These are phyloP conservation scores for Epinephelus malabaricus DNA, from an alignment of 2,797 vertebrate genomes.

Conservation along the genomic window DNA sequence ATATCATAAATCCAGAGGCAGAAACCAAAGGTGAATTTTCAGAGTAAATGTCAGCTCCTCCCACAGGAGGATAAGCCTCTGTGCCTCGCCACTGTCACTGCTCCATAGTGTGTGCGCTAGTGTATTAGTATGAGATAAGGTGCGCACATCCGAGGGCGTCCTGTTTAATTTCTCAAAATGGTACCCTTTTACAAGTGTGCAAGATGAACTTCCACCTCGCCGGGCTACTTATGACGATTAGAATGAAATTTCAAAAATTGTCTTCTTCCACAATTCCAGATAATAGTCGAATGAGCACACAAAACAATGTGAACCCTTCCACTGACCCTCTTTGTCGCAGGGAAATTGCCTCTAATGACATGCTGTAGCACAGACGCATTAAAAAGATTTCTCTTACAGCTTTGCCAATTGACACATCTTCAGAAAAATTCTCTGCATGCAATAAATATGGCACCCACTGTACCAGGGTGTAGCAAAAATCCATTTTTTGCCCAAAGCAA, in stretches of 20 bases:
- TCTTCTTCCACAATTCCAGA: constrained; percentile 70
- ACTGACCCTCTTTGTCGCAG: constrained; percentile 79
- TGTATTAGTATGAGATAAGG: constrained; percentile 67
- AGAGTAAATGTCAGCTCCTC: constrained; percentile 80
- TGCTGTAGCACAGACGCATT: constrained; percentile 63
- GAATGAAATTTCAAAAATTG: constrained; percentile 72
- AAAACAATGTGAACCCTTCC: constrained; percentile 71
- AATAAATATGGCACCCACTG: constrained; percentile 57
- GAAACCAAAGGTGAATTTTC: constrained; percentile 76
- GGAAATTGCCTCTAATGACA: constrained; percentile 83
- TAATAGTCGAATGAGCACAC: constrained; percentile 75
- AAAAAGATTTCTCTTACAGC: constrained; percentile 70
- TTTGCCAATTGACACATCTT: constrained; percentile 71
- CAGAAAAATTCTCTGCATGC: constrained; percentile 55
- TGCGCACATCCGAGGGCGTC: constrained; percentile 55
- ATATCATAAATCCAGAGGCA: constrained; percentile 72
- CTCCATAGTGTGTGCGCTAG: constrained; percentile 49
- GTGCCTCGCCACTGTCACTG: constrained; percentile 50
- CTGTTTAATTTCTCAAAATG: constrained; percentile 73
- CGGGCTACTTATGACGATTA: constrained; percentile 76
- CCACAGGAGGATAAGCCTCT: constrained; percentile 70
- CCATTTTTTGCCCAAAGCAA: constrained; percentile 48
- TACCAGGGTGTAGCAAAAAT: constrained; percentile 34
- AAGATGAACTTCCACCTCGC: constrained; percentile 77
- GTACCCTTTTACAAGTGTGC: constrained; percentile 69